A percentile compares a stretch with the other conserved stretches of the same genome.
These are phyloP conservation scores for Brachionus manjavacas DNA, from an alignment of 1,140 invertebrate species.

Conservation along the genomic window DNA sequence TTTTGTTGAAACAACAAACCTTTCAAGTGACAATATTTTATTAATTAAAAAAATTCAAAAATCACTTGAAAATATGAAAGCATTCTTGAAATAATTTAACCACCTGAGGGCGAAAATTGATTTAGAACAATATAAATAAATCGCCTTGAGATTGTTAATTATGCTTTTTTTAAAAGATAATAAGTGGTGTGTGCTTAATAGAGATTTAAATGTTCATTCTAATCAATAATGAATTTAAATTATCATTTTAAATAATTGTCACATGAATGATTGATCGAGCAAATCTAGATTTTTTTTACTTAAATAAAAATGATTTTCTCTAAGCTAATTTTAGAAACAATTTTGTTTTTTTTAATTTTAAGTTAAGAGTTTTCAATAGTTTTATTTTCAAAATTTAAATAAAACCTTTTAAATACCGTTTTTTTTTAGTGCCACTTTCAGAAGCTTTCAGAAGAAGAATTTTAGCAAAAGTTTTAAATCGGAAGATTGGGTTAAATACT, in stretches of 20 bases:
- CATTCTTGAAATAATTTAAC: background rate
- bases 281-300: background rate
- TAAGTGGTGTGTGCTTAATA: background rate
- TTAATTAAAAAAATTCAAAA: background rate
- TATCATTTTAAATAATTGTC: background rate
- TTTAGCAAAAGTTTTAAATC: background rate
- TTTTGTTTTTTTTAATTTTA: background rate
- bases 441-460: background rate
- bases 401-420: background rate
- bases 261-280: background rate
- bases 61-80: background rate
- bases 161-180: background rate
- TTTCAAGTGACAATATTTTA: background rate
- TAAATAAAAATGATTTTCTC: background rate
- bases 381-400: background rate
- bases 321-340: background rate
- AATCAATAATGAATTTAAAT: background rate
- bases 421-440: background rate
- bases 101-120: background rate
- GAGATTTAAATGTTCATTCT: background rate
- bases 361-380: background rate
- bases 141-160: background rate
- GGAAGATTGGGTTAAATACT: background rate
- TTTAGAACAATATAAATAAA: background rate
- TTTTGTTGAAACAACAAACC: background rate